Percentiles rank a stretch among this genome's conserved stretches.
Conservation (phyloP, 1,140 invertebrate genomes). For the Sinella curviseta region DNA sequence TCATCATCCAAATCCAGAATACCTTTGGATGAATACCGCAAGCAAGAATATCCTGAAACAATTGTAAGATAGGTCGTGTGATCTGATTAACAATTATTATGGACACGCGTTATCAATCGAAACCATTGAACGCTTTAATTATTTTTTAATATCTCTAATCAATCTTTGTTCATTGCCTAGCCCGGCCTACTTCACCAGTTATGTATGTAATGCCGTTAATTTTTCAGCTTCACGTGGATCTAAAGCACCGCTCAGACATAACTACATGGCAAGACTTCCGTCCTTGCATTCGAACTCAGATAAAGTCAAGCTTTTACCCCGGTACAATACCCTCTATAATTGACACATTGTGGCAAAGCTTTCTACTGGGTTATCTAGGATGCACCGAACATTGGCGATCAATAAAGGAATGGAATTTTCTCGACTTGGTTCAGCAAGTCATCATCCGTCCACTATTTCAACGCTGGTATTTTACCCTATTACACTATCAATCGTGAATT, state of each 20-base stretch:
- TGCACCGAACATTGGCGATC: background rate
- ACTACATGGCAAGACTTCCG: slow-evolving; percentile 5
- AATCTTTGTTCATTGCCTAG: too few relatives aligned
- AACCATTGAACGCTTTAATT: too few relatives aligned
- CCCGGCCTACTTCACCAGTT: background rate
- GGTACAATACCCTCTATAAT: background rate
- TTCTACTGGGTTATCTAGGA: background rate
- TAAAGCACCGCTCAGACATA: background rate
- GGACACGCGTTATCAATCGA: background rate
- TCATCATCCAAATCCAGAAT: background rate
- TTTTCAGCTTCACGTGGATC: background rate
- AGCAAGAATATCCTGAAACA: background rate
- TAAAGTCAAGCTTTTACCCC: background rate
- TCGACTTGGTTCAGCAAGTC: background rate
- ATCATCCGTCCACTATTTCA: background rate
- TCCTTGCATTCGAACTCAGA: background rate
- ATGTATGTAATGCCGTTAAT: background rate
- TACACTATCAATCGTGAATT: background rate
- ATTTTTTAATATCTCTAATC: too few relatives aligned
- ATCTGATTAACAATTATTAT: background rate
- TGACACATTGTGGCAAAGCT: slow-evolving; percentile 2
- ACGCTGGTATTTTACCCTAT: too few relatives aligned
- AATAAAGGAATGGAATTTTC: background rate
- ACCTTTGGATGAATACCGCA: background rate
- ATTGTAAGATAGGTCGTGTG: background rate